phyloP scores from a whole-genome alignment of 2,888 invertebrate species.

The Nymphalis c-album region DNA sequence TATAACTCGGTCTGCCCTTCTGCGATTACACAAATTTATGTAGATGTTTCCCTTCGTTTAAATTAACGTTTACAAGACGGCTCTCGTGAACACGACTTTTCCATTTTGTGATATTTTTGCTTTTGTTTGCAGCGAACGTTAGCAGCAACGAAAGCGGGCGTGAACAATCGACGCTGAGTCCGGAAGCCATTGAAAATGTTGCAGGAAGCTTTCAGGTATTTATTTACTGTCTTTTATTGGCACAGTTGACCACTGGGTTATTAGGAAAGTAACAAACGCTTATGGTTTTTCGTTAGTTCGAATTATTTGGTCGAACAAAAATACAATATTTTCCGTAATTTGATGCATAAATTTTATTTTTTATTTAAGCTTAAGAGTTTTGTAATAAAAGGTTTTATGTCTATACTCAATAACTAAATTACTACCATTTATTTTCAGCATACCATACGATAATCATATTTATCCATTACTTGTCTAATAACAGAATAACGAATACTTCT shows the following conservation, averaged over 20 bases:
- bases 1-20: background rate
- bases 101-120: conserved; percentile 35
- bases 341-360: no score
- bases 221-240: conserved; percentile 23
- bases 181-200: conserved; percentile 57
- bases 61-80: conserved; percentile 3
- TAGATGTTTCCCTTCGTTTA: conserved; percentile 3
- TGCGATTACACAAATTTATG: conserved; percentile 11
- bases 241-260: background rate
- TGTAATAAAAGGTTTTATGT: no score
- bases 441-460: no score
- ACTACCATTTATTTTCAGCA: no score
- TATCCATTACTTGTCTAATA: no score
- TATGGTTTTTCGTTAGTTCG: background rate
- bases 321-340: no score
- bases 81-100: conserved; percentile 12
- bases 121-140: conserved; percentile 70
- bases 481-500: no score
- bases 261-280: background rate
- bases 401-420: no score
- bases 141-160: conserved; percentile 70
- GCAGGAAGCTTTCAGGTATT: conserved; percentile 69
- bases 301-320: no score
- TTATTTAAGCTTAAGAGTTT: no score
- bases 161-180: conserved; percentile 62